Base-by-base conservation (phyloP, 1,140 invertebrate species). In the Chelonus insularis region DNA sequence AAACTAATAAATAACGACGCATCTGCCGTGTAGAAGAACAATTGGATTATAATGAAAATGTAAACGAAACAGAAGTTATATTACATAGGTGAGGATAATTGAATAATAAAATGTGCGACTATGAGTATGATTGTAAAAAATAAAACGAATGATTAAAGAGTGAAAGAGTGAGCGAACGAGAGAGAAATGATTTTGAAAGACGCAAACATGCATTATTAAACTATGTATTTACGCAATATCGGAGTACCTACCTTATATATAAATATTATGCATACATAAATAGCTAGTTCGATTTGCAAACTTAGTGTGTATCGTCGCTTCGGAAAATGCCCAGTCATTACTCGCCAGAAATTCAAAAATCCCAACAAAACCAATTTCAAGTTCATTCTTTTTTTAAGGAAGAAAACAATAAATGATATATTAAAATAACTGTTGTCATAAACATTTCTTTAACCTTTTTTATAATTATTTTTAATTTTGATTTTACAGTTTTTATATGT, bases 321-420 rank as follows among this genome's bases (percentile, higher is more conserved):
- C 72, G 69, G 75, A 77, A 60, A 60, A 77, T 76, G 71, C 76
- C 73, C 76, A 75, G 68, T 78, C 74, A 78, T 78, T 77, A 79
- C 70, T 77, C 75, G 75, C 75, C 73, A 77, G 76, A 74, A 60
- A 77, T 77, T 62, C 75, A 58, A 62, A 57, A 69, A 74, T 71
- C 69, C 72, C 58, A 66, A 60, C 12, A 73, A 68, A 71, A 79
- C 63, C 71, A 63, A 72, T 77, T 79, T 74, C 74, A 76, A 78
- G 74, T 78, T 79, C 72, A 77, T 77, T 79, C 73, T 79, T 79
- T 79, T 79, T 78, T 78, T 73, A 79, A 74, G 69, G 64, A 72
- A n/a, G n/a, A 76, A 71, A 66, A 60, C 52, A 63, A 72, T 64
- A 78, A 77, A 76, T 73, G 73, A 76, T 73, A 67, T 75, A 71